Evolutionary conservation across 1,140 invertebrate species (phyloP).

Genomic region (Leptoteleia sp.): DNA sequence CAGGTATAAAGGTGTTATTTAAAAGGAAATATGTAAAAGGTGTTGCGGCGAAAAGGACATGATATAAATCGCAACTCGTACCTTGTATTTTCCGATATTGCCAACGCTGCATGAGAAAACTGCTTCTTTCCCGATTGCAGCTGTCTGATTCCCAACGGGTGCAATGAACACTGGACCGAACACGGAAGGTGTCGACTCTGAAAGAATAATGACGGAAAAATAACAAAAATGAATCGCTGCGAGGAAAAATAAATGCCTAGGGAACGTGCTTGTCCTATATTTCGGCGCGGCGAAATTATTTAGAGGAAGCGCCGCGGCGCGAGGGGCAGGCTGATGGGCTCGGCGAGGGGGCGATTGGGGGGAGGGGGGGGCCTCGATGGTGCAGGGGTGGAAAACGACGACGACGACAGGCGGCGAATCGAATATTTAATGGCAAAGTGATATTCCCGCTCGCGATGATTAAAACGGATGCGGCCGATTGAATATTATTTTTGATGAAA

Average conservation of each 20-base stretch:
- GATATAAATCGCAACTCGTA: slow-evolving; percentile 78
- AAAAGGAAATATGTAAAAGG: slow-evolving; percentile 61
- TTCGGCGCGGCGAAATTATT: slow-evolving; percentile 63
- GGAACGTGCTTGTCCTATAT: slow-evolving; percentile 66
- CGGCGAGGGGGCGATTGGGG: background rate
- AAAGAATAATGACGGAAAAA: slow-evolving; percentile 68
- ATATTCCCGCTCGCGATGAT: slow-evolving; percentile 61
- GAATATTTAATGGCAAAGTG: slow-evolving; percentile 62
- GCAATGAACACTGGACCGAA: slow-evolving; percentile 86
- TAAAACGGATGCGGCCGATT: slow-evolving; percentile 62
- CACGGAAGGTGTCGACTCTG: slow-evolving; percentile 69
- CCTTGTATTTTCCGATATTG: slow-evolving; percentile 90
- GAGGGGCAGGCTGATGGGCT: background rate
- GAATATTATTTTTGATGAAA: slow-evolving; percentile 58
- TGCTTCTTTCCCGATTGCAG: slow-evolving; percentile 89
- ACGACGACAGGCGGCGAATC: slow-evolving; percentile 34
- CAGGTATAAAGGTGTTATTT: slow-evolving; percentile 49
- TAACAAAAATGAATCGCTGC: slow-evolving; percentile 68
- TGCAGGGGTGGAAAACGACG: background rate
- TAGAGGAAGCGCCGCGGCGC: no score
- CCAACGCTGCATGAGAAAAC: slow-evolving; percentile 89
- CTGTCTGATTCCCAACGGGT: slow-evolving; percentile 89
- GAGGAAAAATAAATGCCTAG: slow-evolving; percentile 67
- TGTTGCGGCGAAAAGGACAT: slow-evolving; percentile 60
- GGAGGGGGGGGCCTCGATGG: background rate